Evolutionary conservation across 2,888 invertebrate genomes (phyloP), one percentile per base, ranked within the genome.

Genomic region (Philaethria dido): DNA sequence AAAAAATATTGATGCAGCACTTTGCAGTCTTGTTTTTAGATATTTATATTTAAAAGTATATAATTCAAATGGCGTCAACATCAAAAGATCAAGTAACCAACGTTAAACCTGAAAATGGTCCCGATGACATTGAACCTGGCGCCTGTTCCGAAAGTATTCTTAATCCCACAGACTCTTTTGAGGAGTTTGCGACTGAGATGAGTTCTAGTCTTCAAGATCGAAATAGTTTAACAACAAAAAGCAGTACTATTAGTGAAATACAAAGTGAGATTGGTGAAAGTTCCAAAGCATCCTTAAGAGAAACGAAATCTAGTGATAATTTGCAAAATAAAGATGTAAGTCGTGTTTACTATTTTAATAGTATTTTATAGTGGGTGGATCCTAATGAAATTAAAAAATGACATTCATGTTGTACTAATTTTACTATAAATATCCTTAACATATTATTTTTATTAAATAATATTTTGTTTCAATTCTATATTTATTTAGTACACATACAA

Each of bases 161-260:
- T 47, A 94, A 96, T 62, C 94, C 96, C 0, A 95, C 95, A 8
- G 95, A 95, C 82, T 94, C 94, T 20, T 95, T 95, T 75, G 95
- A 96, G 73, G 95, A 96, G 75, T 94, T 95, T 75, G 95, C 94
- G 50, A 88, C 89, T 11, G 94, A 94, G 80, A 94, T 95, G 93
- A 94, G 93, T 77, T 93, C 94, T 11, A 94, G 94, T 78, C 92
- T 95, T 60, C 94, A 94, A 74, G 94, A 95, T 8, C 84, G 89
- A n/a, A 80, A 83, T 69, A 83, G 84, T 71, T 90, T 94, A 71
- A 89, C 89, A 62, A 88, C 89, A 39, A 94, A 93, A 72, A 89
- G 87, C n/a, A 93, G 94, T 77, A 94, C 93, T 55, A 94, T 94
- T 64, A 93, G 87, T 76, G 94, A 93, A 76, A 94, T 94, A 71